These are phyloP conservation scores for Catostomus latipinnis DNA, from an alignment of 2,797 vertebrate genomes.

Conservation along the genomic window DNA sequence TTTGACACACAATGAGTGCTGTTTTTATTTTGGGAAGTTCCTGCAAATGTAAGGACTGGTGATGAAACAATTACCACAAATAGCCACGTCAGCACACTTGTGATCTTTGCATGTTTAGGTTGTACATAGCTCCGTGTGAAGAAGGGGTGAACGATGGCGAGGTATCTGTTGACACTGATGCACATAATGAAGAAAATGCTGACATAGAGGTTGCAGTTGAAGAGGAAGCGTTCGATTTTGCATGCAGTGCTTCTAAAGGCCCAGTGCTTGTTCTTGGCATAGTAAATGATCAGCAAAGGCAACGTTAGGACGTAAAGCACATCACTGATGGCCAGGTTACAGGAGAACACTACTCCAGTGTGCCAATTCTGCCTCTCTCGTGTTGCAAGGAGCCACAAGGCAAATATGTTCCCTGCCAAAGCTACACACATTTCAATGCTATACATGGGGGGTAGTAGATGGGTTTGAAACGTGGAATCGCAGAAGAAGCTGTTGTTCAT, in stretches of 20 bases:
- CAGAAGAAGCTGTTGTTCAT: slow-evolving; percentile 40
- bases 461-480: slow-evolving; percentile 63
- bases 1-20: slow-evolving; percentile 64
- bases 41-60: slow-evolving; percentile 77
- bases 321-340: slow-evolving; percentile 83
- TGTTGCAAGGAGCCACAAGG: slow-evolving; percentile 73
- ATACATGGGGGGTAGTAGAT: slow-evolving; percentile 74
- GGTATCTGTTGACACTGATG: slow-evolving; percentile 83
- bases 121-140: slow-evolving; percentile 69
- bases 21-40: fast-evolving
- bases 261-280: slow-evolving; percentile 75
- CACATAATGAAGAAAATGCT: slow-evolving; percentile 83
- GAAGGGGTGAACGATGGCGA: slow-evolving; percentile 81
- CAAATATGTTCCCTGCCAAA: slow-evolving; percentile 76
- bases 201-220: slow-evolving; percentile 82
- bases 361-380: slow-evolving; percentile 77
- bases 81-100: slow-evolving; percentile 73
- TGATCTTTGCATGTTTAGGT: slow-evolving; percentile 70
- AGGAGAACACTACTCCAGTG: slow-evolving; percentile 79
- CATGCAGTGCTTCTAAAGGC: slow-evolving; percentile 70
- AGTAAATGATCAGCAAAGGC: slow-evolving; percentile 77
- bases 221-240: slow-evolving; percentile 82
- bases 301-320: slow-evolving; percentile 80
- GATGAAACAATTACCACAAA: slow-evolving; percentile 69
- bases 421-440: slow-evolving; percentile 75